Conservation (phyloP, 1,140 invertebrate species). For the Euborellia annulipes region DNA sequence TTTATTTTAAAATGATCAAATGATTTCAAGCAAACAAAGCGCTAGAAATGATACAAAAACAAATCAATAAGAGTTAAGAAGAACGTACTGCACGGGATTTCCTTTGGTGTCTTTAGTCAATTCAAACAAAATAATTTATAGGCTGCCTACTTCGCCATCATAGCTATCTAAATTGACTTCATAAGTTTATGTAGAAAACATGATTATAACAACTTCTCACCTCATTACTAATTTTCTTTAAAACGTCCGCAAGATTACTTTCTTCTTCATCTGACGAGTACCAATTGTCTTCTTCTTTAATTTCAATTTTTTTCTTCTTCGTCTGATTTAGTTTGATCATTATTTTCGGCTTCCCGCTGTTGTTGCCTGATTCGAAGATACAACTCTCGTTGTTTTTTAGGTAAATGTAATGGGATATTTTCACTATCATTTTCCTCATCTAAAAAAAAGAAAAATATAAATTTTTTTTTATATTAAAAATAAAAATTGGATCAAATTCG, state of each 20-base stretch:
- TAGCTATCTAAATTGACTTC: no score
- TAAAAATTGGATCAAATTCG: background rate
- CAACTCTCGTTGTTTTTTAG: conserved; percentile 48
- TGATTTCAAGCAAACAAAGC: no score
- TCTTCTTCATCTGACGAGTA: conserved; percentile 59
- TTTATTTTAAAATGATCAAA: no score
- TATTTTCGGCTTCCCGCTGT: conserved; percentile 36
- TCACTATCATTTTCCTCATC: background rate
- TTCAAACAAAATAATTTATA: no score
- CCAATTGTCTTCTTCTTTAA: conserved; percentile 48
- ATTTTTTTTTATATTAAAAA: background rate
- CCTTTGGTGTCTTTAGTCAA: no score
- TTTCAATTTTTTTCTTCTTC: conserved; percentile 33
- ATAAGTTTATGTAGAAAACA: no score
- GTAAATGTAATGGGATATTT: conserved; percentile 35
- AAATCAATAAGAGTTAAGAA: no score
- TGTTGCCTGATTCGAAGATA: conserved; percentile 50
- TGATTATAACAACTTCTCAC: no score
- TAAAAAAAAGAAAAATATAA: background rate
- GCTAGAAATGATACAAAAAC: no score
- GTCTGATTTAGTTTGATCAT: conserved; percentile 33
- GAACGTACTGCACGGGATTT: no score
- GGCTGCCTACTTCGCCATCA: no score
- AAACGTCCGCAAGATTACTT: conserved; percentile 19
- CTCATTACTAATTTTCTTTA: conserved; percentile 20